Base-by-base conservation (phyloP, 2,797 vertebrate genomes). In the Neoniphon sammara region DNA sequence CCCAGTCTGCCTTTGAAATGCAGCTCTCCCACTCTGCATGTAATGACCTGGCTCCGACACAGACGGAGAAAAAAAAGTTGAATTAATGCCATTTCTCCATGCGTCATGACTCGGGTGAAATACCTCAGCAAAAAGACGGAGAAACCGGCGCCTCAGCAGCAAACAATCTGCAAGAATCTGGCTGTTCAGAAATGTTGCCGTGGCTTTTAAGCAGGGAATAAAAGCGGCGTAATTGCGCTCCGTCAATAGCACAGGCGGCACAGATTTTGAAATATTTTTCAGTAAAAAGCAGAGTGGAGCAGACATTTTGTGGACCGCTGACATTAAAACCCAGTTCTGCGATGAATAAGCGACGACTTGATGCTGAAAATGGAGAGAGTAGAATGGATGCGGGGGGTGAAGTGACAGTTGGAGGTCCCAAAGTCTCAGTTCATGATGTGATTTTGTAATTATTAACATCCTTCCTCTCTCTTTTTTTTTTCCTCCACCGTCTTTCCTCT, bases 291-390 rank as follows among this genome's bases (percentile, higher is more conserved):
- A 25, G 77, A 52, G 58, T 57, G 59, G 70, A 74, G 67, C 61
- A 66, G 21, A 73, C 55, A 62, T 77, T 74, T 60, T 66, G 73
- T 76, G 27, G 67, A 62, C 67, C 36, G 18, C 66, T 50, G 65
- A 80, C 63, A 69, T 75, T 67, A 73, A 74, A 34, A 55, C 76
- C 36, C 14, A 6, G 74, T 52, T 52, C 47, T 1, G 55, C 64
- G 66, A 76, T 84, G 69, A 90, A 88, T 86, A 74, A 87, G 71
- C 75, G 56, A 88, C 81, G 77, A 64, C 62, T 57, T 8, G 42
- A 62, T 25, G 72, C 79, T 67, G 75, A 73, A 77, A 79, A 80
- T 15, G 18, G 27, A 53, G 21, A 62, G 78, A 72, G 75, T 27
- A 83, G 10, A 25, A 79, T 53, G 73, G 60, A 77, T 67, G 52